Percentiles rank a stretch among this genome's conserved stretches.
Conservation (phyloP, 1,140 invertebrate genomes). For the Drosophila pruinosa region DNA sequence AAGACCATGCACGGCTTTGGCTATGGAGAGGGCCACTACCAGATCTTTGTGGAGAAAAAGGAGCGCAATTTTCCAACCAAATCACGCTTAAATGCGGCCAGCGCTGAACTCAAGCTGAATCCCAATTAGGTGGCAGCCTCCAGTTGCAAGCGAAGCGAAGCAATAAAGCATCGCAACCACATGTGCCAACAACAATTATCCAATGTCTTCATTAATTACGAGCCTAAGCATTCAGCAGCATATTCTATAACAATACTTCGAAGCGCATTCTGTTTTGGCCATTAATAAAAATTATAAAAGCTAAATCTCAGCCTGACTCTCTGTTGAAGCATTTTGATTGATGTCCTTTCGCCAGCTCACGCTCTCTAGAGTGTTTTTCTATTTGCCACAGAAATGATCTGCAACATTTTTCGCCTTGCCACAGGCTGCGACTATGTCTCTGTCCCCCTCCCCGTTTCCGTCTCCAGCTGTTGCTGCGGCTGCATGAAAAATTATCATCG, state of each 20-base stretch:
- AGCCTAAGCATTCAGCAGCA: conserved; percentile 26
- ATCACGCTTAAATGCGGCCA: conserved; percentile 71
- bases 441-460: too few species aligned
- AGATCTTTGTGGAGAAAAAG: conserved; percentile 79
- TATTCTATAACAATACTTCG: conserved; percentile 31
- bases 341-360: conserved; percentile 10
- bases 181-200: conserved; percentile 51
- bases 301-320: conserved; percentile 29
- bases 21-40: conserved; percentile 75
- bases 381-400: conserved; percentile 24
- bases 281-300: conserved; percentile 44
- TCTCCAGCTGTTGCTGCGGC: conserved; percentile 27
- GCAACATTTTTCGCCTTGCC: conserved; percentile 17
- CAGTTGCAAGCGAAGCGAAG: neutral
- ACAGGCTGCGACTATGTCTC: neutral
- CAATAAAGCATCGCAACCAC: neutral
- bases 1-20: conserved; percentile 76
- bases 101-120: conserved; percentile 79
- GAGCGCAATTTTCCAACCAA: conserved; percentile 72
- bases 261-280: conserved; percentile 37
- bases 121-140: conserved; percentile 60
- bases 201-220: conserved; percentile 46
- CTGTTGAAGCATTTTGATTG: conserved; percentile 44
- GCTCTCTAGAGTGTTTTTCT: neutral
- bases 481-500: conserved; percentile 62